phyloP scores from a whole-genome alignment of 2,797 vertebrate genomes.

The Bufotes viridis region DNA sequence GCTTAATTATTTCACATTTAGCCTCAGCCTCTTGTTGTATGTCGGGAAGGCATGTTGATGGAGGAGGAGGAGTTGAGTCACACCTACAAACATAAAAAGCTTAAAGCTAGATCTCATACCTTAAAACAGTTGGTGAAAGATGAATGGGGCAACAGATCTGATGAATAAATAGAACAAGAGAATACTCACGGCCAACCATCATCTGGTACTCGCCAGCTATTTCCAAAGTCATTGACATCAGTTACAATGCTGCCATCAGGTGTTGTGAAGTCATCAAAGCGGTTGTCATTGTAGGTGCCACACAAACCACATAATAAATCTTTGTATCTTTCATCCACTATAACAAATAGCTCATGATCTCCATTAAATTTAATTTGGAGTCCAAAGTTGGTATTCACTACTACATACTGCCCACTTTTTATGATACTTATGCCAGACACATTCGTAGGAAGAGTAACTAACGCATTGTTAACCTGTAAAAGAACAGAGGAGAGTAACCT shows the following conservation, averaged over 20 bases:
- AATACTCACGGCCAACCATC: slow-evolving; percentile 74
- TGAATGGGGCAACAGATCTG: too few species aligned
- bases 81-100: slow-evolving; percentile 57
- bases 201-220: slow-evolving; percentile 62
- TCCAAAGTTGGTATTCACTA: slow-evolving; percentile 78
- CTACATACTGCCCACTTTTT: slow-evolving; percentile 64
- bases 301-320: slow-evolving; percentile 79
- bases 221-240: slow-evolving; percentile 51
- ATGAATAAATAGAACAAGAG: neutral
- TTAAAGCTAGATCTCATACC: neutral
- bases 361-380: slow-evolving; percentile 78
- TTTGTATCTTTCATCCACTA: slow-evolving; percentile 79
- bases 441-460: slow-evolving; percentile 68
- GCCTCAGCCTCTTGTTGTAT: slow-evolving; percentile 62
- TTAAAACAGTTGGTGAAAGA: neutral
- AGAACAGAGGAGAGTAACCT: slow-evolving; percentile 38
- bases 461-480: slow-evolving; percentile 73
- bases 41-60: slow-evolving; percentile 53
- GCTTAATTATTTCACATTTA: slow-evolving; percentile 60
- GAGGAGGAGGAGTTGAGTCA: slow-evolving; percentile 41
- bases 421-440: slow-evolving; percentile 65
- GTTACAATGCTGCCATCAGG: slow-evolving; percentile 41
- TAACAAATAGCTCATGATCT: slow-evolving; percentile 79
- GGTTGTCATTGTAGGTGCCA: slow-evolving; percentile 77
- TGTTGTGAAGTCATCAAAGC: slow-evolving; percentile 75